Evolutionary conservation across 2,888 invertebrate genomes (phyloP), one percentile per base, ranked within the genome.

Genomic region (Luperina testacea): DNA sequence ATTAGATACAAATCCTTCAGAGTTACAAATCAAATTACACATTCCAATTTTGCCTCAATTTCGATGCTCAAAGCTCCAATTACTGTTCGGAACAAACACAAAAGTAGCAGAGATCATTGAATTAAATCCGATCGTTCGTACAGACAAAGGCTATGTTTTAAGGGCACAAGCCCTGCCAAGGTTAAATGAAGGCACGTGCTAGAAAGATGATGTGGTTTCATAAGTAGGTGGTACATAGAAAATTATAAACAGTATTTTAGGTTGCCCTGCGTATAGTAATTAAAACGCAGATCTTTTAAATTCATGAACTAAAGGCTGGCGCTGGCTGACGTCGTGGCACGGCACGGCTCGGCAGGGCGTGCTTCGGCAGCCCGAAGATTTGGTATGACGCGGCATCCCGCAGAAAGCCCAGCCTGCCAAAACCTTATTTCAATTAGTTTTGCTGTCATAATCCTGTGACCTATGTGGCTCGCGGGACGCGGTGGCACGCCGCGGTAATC

Each of bases 121-220:
- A 65, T 73, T 81, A 63, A 78, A 78, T 76, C 63, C 71, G 63
- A 81, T 77, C 85, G 83, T 88, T 90, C 89, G 88, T 90, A 79
- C 89, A 92, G 87, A 92, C 90, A 79, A 84, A 87, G 75, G 61
- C 48, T 64, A 42, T 72, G 65, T 57, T 78, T 69, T 73, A 75
- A 75, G 64, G 77, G 51, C 73, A 76, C 57, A 51, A 13, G 42
- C 27, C 42, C 32, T 78, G 13, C 32, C n/a, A 83, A 78, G 79
- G 74, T 86, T 57, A 75, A 42, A 71, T 17, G 53, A 7, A 27
- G 27, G 27, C 63, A 68, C 67, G 53, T 64, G n/a, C 27, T 64
- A 6, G 15, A 64, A 61, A 48, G 32, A 69, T 45, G n/a, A 73
- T 42, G 11, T 64, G 17, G n/a, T 32, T 51, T 32, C 48, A 64